Base-by-base conservation (phyloP, 2,888 invertebrate genomes). In the Plemyria rubiginata region DNA sequence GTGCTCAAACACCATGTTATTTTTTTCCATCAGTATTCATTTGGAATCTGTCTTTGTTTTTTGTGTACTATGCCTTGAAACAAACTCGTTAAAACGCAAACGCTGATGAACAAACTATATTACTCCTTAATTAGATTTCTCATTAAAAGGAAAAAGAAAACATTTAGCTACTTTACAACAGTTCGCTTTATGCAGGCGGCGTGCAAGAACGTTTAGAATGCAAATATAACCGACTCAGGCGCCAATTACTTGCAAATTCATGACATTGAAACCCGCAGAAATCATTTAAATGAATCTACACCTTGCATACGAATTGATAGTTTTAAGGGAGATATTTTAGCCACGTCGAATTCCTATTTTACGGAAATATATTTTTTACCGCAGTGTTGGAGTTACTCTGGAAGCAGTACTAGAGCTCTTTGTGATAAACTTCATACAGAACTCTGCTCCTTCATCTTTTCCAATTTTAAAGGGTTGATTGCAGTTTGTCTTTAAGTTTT, bases 191-290 rank as follows among this genome's bases (percentile, higher is more conserved):
- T 72, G 70, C 72, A 70, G 61, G 70, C 66, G 59, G 69, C 72
- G 72, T 72, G 69, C 72, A 72, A 54, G 54, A 72, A 60, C 72
- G 70, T 68, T 72, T 72, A 69, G 67, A 72, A 72, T 72, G 72
- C 72, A 72, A 72, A 72, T 72, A 54, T 62, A 62, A 65, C 48
- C 60, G 64, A 67, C 65, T 69, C 67, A 60, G 54, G 64, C 61
- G 69, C 52, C 72, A 70, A 72, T 72, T 72, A 72, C 70, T 72
- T 70, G 69, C 65, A 68, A 72, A 72, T 72, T 72, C 70, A 69
- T 72, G 72, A 70, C 72, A 72, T 72, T 69, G 72, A 70, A 70
- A 72, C 70, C 72, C 65, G 29, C 72, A 72, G 70, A 72, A 72
- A 72, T 72, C 65, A 72, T 72, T 72, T 72, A 70, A 71, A 71